phyloP scores from a whole-genome alignment of 1,140 invertebrate genomes.

The Rhizoglyphus robini region DNA sequence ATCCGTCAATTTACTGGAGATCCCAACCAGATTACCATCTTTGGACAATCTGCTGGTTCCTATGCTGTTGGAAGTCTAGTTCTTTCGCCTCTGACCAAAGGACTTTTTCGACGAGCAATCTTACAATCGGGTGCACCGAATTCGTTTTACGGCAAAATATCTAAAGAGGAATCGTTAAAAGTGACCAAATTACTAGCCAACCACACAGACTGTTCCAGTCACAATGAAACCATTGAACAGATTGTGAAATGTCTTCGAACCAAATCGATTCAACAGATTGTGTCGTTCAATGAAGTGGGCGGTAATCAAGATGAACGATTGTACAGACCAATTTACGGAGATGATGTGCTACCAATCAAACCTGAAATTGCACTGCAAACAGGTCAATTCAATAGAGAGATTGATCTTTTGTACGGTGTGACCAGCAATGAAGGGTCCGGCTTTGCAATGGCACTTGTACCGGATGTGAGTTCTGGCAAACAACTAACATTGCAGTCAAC shows the following conservation, averaged over 20 bases:
- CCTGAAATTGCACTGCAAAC: slow-evolving; percentile 9
- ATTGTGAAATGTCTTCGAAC: neutral
- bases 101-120: slow-evolving; percentile 9
- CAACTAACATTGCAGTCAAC: too few species aligned
- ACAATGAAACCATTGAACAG: neutral
- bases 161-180: slow-evolving; percentile 43
- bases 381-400: neutral
- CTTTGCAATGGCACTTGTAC: neutral
- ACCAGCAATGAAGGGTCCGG: neutral
- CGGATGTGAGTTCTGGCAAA: too few species aligned
- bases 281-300: neutral
- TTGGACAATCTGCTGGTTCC: slow-evolving; percentile 37
- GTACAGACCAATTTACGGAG: neutral
- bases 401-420: slow-evolving; percentile 9
- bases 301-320: too few species aligned
- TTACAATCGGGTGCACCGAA: slow-evolving; percentile 1
- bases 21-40: slow-evolving; percentile 39
- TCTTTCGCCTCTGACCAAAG: neutral
- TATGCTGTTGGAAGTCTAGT: neutral
- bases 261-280: neutral
- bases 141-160: slow-evolving; percentile 30
- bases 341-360: slow-evolving; percentile 8
- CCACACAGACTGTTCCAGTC: neutral
- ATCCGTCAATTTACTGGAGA: slow-evolving; percentile 66
- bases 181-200: slow-evolving; percentile 25